Conservation (phyloP, 1,140 invertebrate genomes). For the Diabrotica virgifera region DNA sequence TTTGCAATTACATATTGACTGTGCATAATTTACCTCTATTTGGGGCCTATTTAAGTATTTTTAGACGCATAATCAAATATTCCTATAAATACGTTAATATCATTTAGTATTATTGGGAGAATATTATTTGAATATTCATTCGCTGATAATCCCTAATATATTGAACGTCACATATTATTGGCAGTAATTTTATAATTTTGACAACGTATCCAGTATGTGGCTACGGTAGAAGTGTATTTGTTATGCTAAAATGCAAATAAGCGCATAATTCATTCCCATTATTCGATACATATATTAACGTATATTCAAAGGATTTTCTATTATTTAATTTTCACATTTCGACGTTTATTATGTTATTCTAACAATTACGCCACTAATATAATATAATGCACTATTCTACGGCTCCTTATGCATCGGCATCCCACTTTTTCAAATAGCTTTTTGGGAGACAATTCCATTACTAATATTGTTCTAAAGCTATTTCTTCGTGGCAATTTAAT, state of each 20-base stretch:
- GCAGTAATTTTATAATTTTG: slow-evolving; percentile 1
- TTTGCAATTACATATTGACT: slow-evolving; percentile 1
- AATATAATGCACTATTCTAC: no score
- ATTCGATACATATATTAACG: not conserved
- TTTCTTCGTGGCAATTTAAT: no score
- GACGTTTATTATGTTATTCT: no score
- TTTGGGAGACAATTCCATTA: no score
- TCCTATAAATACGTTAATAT: not conserved
- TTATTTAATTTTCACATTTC: no score
- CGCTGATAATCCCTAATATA: slow-evolving; percentile 1
- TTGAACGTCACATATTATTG: slow-evolving; percentile 1
- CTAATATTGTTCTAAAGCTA: no score
- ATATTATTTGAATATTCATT: not conserved
- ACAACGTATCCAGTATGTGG: not conserved
- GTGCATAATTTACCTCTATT: not conserved
- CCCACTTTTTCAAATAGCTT: no score
- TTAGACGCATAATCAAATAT: slow-evolving; percentile 3
- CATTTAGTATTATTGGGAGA: not conserved
- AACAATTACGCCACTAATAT: no score
- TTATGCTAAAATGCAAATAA: slow-evolving; percentile 1
- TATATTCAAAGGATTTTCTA: not conserved
- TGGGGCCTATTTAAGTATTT: not conserved
- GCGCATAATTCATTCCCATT: slow-evolving; percentile 3
- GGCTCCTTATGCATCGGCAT: no score
- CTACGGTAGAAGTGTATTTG: not conserved